Evolutionary conservation across 2,797 vertebrate species (phyloP), one percentile per base, ranked within the genome.

Genomic region (Malacoraja senta): DNA sequence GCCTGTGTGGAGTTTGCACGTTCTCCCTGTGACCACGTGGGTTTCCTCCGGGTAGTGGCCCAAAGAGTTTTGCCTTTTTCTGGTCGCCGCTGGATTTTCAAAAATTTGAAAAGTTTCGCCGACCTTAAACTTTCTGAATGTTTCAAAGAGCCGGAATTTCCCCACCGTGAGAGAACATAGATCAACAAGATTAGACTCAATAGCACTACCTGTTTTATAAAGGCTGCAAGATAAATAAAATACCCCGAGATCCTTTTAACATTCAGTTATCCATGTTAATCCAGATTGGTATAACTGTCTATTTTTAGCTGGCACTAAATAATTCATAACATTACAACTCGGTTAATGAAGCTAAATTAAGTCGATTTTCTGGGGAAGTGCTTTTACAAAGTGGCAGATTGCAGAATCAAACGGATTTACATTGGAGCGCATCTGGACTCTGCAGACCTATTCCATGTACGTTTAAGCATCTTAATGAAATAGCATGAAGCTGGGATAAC

Each of bases 291-390:
- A 63, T 63, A 88, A 88, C 84, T 3, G 63, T 68, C 32, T 88
- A 88, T 88, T 88, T 88, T 88, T 68, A 68, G n/a, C n/a, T 2
- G 17, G 61, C 80, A 68, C 61, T 88, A 68, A 88, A 68, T 88
- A 35, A 32, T 88, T 35, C 63, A 35, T 19, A 68, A 68, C 68
- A 65, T 63, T 68, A 68, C 17, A 32, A 35, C 63, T 35, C 61
- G n/a, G 61, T 86, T 86, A 86, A 86, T 86, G 63, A 86, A 86
- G 61, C 61, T 65, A 68, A 88, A 88, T 78, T 65, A 65, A 35
- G 29, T 68, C 32, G 61, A 65, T 88, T 88, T 88, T 8, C 17
- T 15, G 61, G 53, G 53, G 26, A 32, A 84, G 81, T 61, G 58
- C 26, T 68, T 63, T 88, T 21, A 68, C 61, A 88, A 88, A 8